A percentile compares a stretch with the other conserved stretches of the same genome.
Evolutionary conservation across 1,140 invertebrate species (phyloP).

Genomic region (Ruditapes philippinarum): DNA sequence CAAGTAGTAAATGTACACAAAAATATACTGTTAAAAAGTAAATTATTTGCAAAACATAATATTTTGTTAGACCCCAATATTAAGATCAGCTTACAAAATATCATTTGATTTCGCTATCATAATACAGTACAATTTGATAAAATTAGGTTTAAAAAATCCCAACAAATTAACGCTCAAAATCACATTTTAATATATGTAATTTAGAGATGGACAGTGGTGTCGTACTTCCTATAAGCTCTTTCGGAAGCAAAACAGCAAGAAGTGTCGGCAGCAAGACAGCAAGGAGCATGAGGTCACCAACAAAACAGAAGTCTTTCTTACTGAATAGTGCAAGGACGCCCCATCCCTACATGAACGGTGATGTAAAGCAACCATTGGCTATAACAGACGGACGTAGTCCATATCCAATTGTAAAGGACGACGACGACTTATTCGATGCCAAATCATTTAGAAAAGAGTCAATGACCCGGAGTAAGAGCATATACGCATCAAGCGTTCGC

Average conservation of each 20-base stretch:
- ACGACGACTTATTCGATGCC: neutral
- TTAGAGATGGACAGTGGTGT: conserved; percentile 52
- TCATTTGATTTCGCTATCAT: too few relatives aligned
- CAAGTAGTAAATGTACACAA: too few relatives aligned
- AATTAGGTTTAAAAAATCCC: too few relatives aligned
- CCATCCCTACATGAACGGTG: neutral
- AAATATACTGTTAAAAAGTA: too few relatives aligned
- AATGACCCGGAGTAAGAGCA: conserved; percentile 3
- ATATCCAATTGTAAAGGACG: neutral
- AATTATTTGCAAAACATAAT: too few relatives aligned
- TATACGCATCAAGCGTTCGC: conserved; percentile 23
- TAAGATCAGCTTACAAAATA: too few relatives aligned
- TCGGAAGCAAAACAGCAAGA: conserved; percentile 17
- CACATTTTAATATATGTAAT: neutral
- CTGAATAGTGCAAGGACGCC: conserved; percentile 4
- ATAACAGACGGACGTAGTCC: neutral
- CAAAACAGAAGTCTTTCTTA: neutral
- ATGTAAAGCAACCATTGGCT: neutral
- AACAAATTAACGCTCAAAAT: too few relatives aligned
- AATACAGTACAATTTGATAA: too few relatives aligned
- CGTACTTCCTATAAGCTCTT: neutral
- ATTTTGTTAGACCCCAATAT: too few relatives aligned
- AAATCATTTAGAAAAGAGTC: neutral
- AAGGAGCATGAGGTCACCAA: neutral
- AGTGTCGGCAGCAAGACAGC: conserved; percentile 30